These are phyloP conservation scores for Sorex maritimensis DNA, from an alignment of 2,797 vertebrate species.

Conservation along the genomic window DNA sequence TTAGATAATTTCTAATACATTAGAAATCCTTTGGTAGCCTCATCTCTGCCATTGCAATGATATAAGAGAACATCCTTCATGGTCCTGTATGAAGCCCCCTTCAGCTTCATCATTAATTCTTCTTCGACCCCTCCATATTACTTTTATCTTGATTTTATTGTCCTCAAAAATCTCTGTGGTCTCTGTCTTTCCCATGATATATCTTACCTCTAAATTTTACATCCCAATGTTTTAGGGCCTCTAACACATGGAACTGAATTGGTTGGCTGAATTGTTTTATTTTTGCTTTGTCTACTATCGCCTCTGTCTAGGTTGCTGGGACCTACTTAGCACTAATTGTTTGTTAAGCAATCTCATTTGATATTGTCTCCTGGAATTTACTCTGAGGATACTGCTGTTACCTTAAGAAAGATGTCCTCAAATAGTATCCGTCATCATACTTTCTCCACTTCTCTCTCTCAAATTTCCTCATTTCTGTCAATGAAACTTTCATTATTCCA, in stretches of 20 bases:
- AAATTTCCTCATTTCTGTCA: slow-evolving; percentile 29
- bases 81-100: background rate
- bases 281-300: background rate
- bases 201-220: background rate
- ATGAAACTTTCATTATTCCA: background rate
- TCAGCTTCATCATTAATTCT: background rate
- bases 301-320: background rate
- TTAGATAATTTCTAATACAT: background rate
- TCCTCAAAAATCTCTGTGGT: background rate
- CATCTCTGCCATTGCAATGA: slow-evolving; percentile 8
- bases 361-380: background rate
- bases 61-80: slow-evolving; percentile 1
- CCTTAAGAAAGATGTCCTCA: background rate
- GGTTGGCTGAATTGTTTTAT: background rate
- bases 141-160: background rate
- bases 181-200: background rate
- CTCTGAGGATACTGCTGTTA: background rate
- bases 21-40: background rate
- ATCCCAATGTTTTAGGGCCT: background rate
- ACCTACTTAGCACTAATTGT: background rate
- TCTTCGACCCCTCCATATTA: background rate
- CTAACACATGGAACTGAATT: background rate
- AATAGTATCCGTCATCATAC: background rate
- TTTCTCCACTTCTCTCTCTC: background rate
- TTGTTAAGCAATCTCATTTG: background rate